phyloP scores from a whole-genome alignment of 2,888 invertebrate genomes.

The Trichogramma dendrolimi region DNA sequence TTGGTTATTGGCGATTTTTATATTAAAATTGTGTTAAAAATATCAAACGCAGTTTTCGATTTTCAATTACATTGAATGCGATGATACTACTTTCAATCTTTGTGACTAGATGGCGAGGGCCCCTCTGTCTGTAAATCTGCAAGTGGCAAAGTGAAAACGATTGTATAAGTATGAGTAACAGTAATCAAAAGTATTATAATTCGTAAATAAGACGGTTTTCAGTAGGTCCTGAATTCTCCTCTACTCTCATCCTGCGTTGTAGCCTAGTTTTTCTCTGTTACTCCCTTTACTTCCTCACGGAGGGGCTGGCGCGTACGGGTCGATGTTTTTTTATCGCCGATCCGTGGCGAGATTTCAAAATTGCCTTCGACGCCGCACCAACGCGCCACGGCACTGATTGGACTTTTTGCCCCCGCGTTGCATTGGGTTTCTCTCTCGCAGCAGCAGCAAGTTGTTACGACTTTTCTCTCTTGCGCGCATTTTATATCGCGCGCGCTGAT shows the following conservation, averaged over 20 bases:
- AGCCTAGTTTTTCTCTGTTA: slow-evolving; percentile 9
- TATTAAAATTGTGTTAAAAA: too few relatives aligned
- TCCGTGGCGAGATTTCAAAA: slow-evolving; percentile 29
- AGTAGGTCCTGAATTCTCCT: background rate
- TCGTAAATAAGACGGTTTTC: too few relatives aligned
- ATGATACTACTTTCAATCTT: too few relatives aligned
- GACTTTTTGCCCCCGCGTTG: background rate
- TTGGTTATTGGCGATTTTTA: too few relatives aligned
- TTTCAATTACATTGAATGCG: too few relatives aligned
- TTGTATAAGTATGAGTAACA: background rate
- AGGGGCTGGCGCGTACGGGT: background rate
- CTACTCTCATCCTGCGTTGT: too few relatives aligned
- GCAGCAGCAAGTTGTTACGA: slow-evolving; percentile 28
- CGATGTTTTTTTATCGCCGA: slow-evolving; percentile 17
- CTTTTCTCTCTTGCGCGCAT: slow-evolving; percentile 12
- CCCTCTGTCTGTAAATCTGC: too few relatives aligned
- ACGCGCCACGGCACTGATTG: slow-evolving; percentile 24
- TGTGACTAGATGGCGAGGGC: too few relatives aligned
- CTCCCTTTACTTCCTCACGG: background rate
- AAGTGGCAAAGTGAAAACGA: too few relatives aligned
- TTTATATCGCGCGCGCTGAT: slow-evolving; percentile 15
- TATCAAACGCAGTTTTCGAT: too few relatives aligned
- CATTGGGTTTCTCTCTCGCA: too few relatives aligned
- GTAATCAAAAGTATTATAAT: too few relatives aligned
- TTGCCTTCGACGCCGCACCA: slow-evolving; percentile 7